Conservation (phyloP, 2,797 vertebrate genomes). For the Schizothorax lantsangensis region DNA sequence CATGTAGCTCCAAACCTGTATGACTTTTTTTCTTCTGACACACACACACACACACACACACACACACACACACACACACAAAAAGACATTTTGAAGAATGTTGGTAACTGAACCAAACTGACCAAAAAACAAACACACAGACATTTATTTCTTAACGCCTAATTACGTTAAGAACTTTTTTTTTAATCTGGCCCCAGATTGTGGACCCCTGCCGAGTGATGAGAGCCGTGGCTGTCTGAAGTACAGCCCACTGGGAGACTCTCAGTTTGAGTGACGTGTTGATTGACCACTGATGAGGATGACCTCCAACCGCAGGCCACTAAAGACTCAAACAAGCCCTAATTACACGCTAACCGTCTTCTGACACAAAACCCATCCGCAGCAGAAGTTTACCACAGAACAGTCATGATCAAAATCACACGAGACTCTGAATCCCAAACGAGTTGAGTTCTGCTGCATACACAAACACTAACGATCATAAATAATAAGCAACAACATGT, state of each 20-base stretch:
- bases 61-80: not conserved
- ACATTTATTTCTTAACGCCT: not conserved
- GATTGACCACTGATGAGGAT: slow-evolving; percentile 70
- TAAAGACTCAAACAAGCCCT: slow-evolving; percentile 70
- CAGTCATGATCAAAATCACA: slow-evolving; percentile 2
- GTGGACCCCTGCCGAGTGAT: slow-evolving; percentile 34
- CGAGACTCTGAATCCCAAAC: not conserved
- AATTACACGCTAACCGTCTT: slow-evolving; percentile 35
- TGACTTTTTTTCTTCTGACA: not conserved
- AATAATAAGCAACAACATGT: slow-evolving; percentile 36
- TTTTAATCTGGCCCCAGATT: not conserved
- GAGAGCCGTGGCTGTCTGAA: slow-evolving; percentile 58
- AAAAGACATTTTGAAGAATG: not conserved
- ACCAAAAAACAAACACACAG: not conserved
- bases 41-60: not conserved
- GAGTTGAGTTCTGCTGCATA: slow-evolving; percentile 24
- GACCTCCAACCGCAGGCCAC: slow-evolving; percentile 69
- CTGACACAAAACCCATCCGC: slow-evolving; percentile 17
- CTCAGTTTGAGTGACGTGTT: slow-evolving; percentile 51
- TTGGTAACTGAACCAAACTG: not conserved
- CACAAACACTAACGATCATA: slow-evolving; percentile 47
- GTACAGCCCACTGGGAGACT: slow-evolving; percentile 73
- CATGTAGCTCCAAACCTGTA: not conserved
- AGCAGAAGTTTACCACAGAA: slow-evolving; percentile 16
- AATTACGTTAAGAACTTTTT: not conserved